Evolutionary conservation across 2,797 vertebrate species (phyloP).

Genomic region (Poecilia velifera): DNA sequence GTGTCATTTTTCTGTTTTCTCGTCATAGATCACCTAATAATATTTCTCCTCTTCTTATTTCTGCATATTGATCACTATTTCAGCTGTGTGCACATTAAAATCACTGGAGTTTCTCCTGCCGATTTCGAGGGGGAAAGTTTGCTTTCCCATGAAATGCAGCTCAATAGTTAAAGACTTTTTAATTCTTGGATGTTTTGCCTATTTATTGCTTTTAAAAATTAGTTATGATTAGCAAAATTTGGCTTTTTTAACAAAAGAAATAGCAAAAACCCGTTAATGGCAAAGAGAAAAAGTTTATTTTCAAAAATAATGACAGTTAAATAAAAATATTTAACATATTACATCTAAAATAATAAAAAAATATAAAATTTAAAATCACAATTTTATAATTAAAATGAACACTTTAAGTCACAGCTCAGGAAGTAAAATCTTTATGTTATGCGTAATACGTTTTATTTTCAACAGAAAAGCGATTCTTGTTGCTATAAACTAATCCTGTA

Average conservation of each 20-base stretch:
- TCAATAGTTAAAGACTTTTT: background rate
- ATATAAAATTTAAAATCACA: background rate
- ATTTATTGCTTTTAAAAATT: background rate
- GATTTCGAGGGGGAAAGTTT: background rate
- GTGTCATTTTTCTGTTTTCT: background rate
- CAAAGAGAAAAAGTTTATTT: background rate
- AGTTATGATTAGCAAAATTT: background rate
- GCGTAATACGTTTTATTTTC: background rate
- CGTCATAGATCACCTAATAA: background rate
- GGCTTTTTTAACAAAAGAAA: background rate
- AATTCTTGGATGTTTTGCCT: background rate
- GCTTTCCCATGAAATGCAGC: background rate
- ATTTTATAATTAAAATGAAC: background rate
- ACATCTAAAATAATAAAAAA: background rate
- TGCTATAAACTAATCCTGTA: background rate
- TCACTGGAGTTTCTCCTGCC: background rate
- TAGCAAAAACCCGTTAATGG: background rate
- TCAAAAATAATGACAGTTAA: background rate
- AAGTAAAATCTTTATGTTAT: background rate
- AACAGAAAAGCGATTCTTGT: background rate
- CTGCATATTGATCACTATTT: background rate
- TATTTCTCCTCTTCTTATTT: background rate
- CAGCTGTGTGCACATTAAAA: background rate
- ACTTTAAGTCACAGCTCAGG: background rate
- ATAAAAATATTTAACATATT: too few relatives aligned